Evolutionary conservation across 2,113 vertebrate species (phyloP).

Genomic region (Numida meleagris): DNA sequence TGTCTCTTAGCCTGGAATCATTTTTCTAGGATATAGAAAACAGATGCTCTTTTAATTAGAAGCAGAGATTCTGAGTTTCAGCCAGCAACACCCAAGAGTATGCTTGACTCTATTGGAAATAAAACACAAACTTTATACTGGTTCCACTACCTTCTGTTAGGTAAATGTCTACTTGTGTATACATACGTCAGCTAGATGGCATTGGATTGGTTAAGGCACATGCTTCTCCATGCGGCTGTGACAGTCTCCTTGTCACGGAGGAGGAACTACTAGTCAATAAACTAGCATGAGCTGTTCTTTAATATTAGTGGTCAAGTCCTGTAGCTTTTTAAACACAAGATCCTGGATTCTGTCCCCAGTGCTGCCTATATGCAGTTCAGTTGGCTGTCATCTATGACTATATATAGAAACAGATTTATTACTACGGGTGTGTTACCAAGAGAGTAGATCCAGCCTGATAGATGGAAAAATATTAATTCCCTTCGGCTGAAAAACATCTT

Average conservation of each 20-base stretch:
- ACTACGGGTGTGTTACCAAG: not conserved
- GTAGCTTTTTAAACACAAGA: not conserved
- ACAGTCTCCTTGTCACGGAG: not conserved
- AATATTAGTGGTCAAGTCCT: not conserved
- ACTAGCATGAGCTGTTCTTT: not conserved
- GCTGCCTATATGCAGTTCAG: not conserved
- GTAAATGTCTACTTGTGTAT: constrained; percentile 16
- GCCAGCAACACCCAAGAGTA: constrained; percentile 21
- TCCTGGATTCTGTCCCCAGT: not conserved
- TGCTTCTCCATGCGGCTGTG: not conserved
- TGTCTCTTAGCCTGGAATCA: not conserved
- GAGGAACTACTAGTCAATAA: not conserved
- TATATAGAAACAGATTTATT: constrained; percentile 49
- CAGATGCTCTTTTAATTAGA: constrained; percentile 69
- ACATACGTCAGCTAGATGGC: not conserved
- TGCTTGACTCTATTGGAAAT: not conserved
- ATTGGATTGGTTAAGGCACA: not conserved
- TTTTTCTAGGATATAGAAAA: constrained; percentile 50
- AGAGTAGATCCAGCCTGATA: constrained; percentile 21
- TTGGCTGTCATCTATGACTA: not conserved
- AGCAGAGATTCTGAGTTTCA: constrained; percentile 36
- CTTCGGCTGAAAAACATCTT: not conserved
- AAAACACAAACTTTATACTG: constrained; percentile 8
- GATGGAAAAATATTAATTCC: constrained; percentile 26
- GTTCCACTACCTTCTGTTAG: constrained; percentile 35